Percentiles rank a stretch among this genome's conserved stretches.
These are phyloP conservation scores for Nyctibius grandis DNA, from an alignment of 2,797 vertebrate genomes.

Conservation along the genomic window DNA sequence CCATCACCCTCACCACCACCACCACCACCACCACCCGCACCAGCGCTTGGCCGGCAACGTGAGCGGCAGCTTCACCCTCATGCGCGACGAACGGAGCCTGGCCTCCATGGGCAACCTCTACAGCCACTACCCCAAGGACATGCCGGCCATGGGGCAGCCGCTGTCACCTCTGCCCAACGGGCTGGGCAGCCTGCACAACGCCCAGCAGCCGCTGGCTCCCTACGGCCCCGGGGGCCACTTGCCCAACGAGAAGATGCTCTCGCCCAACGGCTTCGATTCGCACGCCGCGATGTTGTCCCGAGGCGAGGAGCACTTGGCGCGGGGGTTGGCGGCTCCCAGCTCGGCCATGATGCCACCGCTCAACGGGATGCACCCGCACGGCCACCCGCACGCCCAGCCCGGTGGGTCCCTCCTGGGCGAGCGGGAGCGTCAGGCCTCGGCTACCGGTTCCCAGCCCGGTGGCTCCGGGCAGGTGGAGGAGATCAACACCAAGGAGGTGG, in stretches of 20 bases:
- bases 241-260: conserved; percentile 91
- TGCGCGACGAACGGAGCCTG: conserved; percentile 91
- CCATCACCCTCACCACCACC: conserved; percentile 79
- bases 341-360: conserved; percentile 85
- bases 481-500: conserved; percentile 98
- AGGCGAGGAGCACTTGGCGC: conserved; percentile 87
- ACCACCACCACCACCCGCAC: conserved; percentile 87
- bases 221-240: conserved; percentile 89
- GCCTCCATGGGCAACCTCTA: conserved; percentile 94
- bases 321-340: conserved; percentile 86
- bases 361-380: conserved; percentile 87
- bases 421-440: conserved; percentile 81
- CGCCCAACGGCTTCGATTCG: conserved; percentile 89
- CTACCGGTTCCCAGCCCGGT: conserved; percentile 78
- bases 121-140: conserved; percentile 94
- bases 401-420: conserved; percentile 87
- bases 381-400: conserved; percentile 79
- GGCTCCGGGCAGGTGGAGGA: conserved; percentile 90
- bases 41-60: conserved; percentile 89
- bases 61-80: conserved; percentile 92
- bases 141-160: conserved; percentile 89
- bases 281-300: conserved; percentile 92
- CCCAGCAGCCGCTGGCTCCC: conserved; percentile 84
- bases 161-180: conserved; percentile 91
- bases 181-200: conserved; percentile 88